Conservation (phyloP, 2,113 vertebrate genomes). For the Pterocles burchelli region DNA sequence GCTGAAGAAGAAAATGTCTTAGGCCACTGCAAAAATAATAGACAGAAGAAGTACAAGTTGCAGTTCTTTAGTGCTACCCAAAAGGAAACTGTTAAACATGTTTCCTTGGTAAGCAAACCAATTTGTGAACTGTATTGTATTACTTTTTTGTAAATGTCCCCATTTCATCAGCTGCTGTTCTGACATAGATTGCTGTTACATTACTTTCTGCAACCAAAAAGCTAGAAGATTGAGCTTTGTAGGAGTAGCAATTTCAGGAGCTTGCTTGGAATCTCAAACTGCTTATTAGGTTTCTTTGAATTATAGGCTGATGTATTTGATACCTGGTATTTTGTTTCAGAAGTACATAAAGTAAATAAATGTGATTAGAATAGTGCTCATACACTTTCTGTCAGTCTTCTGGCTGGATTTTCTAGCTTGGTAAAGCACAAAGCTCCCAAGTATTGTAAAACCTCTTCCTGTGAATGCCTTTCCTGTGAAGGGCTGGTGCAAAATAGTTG, state of each 20-base stretch:
- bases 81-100: background rate
- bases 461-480: background rate
- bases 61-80: background rate
- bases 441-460: background rate
- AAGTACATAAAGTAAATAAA: background rate
- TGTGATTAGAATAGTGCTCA: background rate
- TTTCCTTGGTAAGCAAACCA: background rate
- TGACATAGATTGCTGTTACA: background rate
- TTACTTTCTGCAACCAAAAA: background rate
- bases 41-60: background rate
- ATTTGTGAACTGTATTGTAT: background rate
- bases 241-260: background rate
- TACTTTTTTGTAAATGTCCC: background rate
- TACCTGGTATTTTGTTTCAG: background rate
- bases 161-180: background rate
- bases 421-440: background rate
- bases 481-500: background rate
- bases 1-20: background rate
- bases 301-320: background rate
- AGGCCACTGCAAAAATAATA: background rate
- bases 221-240: background rate
- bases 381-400: background rate
- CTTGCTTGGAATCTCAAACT: background rate
- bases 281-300: background rate
- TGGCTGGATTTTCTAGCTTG: background rate